Conservation (phyloP, 1,140 invertebrate genomes). For the Gonatopus flavifemur region DNA sequence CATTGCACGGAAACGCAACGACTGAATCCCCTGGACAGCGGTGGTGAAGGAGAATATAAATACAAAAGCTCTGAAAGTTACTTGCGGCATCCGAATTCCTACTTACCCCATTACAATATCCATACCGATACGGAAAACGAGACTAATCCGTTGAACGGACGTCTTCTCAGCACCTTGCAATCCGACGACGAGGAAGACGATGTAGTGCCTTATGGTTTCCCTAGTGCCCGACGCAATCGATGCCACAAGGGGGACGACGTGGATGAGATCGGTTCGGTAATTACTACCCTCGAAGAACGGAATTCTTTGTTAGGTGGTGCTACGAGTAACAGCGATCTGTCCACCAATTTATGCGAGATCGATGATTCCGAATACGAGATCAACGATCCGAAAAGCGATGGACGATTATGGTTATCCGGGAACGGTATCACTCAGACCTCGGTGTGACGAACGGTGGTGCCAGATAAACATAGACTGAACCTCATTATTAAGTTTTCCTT, state of each 20-base stretch:
- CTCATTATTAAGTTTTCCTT: conserved; percentile 20
- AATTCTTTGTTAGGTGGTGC: conserved; percentile 72
- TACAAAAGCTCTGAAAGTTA: conserved; percentile 68
- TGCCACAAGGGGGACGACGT: conserved; percentile 53
- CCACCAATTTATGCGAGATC: conserved; percentile 87
- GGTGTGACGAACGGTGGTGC: conserved; percentile 57
- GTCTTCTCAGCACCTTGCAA: conserved; percentile 49
- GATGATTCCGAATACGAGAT: conserved; percentile 83
- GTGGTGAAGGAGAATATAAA: conserved; percentile 62
- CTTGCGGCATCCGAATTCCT: conserved; percentile 80
- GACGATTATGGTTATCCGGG: conserved; percentile 53
- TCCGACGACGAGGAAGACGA: conserved; percentile 63
- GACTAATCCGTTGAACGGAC: conserved; percentile 56
- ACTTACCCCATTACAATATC: conserved; percentile 76
- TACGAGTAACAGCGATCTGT: conserved; percentile 81
- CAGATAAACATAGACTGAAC: conserved; percentile 15
- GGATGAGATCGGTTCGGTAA: conserved; percentile 61
- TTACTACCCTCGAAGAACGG: conserved; percentile 68
- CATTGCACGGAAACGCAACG: conserved; percentile 60
- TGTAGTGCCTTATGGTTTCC: conserved; percentile 70
- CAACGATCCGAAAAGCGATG: conserved; percentile 60
- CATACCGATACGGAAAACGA: conserved; percentile 69
- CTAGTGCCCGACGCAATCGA: conserved; percentile 63
- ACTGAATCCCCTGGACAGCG: conserved; percentile 66
- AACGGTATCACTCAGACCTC: conserved; percentile 62